Evolutionary conservation across 2,888 invertebrate species (phyloP).

Genomic region (Dilophus febrilis): DNA sequence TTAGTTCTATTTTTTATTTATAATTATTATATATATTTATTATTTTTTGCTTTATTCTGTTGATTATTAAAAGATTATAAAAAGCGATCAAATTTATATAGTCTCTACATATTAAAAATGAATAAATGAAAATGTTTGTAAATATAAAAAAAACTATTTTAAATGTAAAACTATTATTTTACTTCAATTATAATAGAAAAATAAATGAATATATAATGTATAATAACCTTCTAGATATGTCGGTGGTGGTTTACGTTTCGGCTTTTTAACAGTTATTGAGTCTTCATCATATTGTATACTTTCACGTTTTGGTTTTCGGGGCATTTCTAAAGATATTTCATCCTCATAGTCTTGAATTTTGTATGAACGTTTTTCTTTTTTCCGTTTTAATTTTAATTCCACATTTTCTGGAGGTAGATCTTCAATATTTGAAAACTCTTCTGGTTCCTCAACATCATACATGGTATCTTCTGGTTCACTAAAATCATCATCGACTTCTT

Average conservation of each 20-base stretch:
- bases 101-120: background rate
- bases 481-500: constrained; percentile 41
- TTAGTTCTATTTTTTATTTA: too few species aligned
- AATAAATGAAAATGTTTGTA: constrained; percentile 6
- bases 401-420: constrained; percentile 33
- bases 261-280: constrained; percentile 50
- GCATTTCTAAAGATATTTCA: constrained; percentile 34
- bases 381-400: constrained; percentile 32
- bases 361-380: constrained; percentile 32
- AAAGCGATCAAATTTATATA: background rate
- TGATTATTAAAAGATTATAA: too few species aligned
- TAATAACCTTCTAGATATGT: constrained; percentile 49
- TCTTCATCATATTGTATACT: constrained; percentile 41
- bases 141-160: background rate
- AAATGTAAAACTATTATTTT: background rate
- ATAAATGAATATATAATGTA: constrained; percentile 7
- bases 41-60: too few species aligned
- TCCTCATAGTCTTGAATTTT: constrained; percentile 39
- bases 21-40: too few species aligned
- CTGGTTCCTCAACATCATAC: constrained; percentile 33
- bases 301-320: constrained; percentile 26
- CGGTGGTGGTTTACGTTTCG: constrained; percentile 48
- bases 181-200: background rate
- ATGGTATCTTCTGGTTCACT: constrained; percentile 36
- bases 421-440: constrained; percentile 32